Conservation (phyloP, 2,797 vertebrate species). For the Typhlichthys subterraneus region DNA sequence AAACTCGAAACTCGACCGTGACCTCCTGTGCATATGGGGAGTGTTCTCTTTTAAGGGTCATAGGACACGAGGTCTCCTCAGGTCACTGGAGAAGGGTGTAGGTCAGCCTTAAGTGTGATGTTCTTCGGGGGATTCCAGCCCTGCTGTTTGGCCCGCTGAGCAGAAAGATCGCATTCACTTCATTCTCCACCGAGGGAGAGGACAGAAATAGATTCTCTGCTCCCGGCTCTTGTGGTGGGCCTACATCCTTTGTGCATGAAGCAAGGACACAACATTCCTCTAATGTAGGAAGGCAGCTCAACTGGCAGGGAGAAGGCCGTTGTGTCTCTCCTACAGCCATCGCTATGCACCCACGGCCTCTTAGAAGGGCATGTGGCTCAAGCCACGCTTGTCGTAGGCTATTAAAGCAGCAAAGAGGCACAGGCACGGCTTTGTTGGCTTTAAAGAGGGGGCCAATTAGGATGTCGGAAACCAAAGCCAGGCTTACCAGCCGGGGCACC, state of each 20-base stretch:
- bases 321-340: conserved; percentile 33
- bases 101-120: conserved; percentile 50
- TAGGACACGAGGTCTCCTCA: conserved; percentile 53
- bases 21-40: conserved; percentile 48
- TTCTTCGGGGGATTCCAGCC: conserved; percentile 60
- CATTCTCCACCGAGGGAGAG: conserved; percentile 49
- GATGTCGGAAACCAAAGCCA: conserved; percentile 65
- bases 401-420: conserved; percentile 51
- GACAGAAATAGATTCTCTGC: conserved; percentile 63
- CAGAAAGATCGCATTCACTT: conserved; percentile 54
- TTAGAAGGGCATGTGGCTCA: conserved; percentile 44
- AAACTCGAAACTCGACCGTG: conserved; percentile 49
- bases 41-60: conserved; percentile 35
- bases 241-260: conserved; percentile 44
- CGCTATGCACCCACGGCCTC: conserved; percentile 38
- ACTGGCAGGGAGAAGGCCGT: conserved; percentile 40
- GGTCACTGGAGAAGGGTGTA: conserved; percentile 55
- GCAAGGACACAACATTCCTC: conserved; percentile 39
- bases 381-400: conserved; percentile 66
- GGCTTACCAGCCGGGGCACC: conserved; percentile 38
- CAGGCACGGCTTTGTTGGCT: conserved; percentile 64
- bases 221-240: conserved; percentile 30
- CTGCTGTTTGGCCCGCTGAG: conserved; percentile 40
- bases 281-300: conserved; percentile 52
- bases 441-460: conserved; percentile 54